Conservation (phyloP, 1,140 invertebrate genomes). For the Argopecten irradians region DNA sequence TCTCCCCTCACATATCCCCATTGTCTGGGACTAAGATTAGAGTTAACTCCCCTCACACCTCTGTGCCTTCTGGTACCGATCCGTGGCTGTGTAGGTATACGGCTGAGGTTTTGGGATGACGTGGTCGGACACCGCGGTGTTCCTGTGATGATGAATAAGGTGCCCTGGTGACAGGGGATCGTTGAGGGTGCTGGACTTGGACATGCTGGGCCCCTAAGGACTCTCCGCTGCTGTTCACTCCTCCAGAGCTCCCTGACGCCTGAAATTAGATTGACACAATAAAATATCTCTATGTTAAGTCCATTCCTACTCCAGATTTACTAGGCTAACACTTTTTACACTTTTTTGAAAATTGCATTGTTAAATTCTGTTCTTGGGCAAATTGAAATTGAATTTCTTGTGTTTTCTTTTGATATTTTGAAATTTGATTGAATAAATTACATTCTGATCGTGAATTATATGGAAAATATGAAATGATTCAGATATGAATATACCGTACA, state of each 20-base stretch:
- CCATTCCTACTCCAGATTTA: background rate
- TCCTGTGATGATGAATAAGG: conserved; percentile 34
- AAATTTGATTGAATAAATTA: too few relatives aligned
- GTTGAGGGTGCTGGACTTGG: conserved; percentile 40
- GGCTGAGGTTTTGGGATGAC: conserved; percentile 33
- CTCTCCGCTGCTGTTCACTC: conserved; percentile 63
- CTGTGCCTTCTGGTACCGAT: conserved; percentile 68
- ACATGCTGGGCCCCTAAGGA: conserved; percentile 53
- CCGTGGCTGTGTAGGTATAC: conserved; percentile 44
- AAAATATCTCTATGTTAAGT: background rate
- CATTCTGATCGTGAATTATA: too few relatives aligned
- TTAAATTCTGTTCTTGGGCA: too few relatives aligned
- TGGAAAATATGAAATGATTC: too few relatives aligned
- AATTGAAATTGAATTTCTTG: too few relatives aligned
- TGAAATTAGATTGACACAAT: conserved; percentile 51
- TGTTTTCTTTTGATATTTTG: too few relatives aligned
- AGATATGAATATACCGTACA: too few relatives aligned
- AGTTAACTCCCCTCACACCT: conserved; percentile 66
- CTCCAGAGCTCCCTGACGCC: conserved; percentile 68
- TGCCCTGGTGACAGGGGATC: conserved; percentile 41
- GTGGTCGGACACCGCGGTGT: conserved; percentile 39
- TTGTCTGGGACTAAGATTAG: too few relatives aligned
- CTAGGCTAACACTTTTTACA: background rate
- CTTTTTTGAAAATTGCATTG: too few relatives aligned
- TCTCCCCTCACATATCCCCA: too few relatives aligned